Conservation (phyloP, 2,888 invertebrate genomes). For the Encarsia formosa region DNA sequence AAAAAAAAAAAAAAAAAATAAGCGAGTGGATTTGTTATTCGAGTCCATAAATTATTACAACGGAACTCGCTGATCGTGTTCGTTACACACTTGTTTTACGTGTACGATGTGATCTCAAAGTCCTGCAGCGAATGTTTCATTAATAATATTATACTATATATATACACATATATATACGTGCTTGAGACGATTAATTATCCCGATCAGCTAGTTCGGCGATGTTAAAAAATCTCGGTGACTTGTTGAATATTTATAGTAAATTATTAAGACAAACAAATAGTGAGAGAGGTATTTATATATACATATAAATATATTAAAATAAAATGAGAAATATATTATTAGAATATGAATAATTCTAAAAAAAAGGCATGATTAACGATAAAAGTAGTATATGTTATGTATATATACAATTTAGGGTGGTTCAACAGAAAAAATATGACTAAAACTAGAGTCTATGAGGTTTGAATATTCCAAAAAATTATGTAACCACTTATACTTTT, state of each 20-base stretch:
- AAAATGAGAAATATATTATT: slow-evolving; percentile 27
- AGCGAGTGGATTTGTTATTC: too few relatives aligned
- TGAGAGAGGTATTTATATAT: slow-evolving; percentile 25
- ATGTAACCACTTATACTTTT: too few relatives aligned
- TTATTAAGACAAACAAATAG: slow-evolving; percentile 17
- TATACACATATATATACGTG: slow-evolving; percentile 1
- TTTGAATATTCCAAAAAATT: too few relatives aligned
- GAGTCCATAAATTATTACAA: too few relatives aligned
- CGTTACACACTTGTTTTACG: too few relatives aligned
- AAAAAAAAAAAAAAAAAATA: too few relatives aligned
- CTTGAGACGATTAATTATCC: background rate
- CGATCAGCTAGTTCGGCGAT: background rate
- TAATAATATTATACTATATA: background rate
- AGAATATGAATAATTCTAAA: too few relatives aligned
- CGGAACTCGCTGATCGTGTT: too few relatives aligned
- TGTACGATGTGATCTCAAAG: too few relatives aligned
- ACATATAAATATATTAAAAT: slow-evolving; percentile 25
- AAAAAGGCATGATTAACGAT: slow-evolving; percentile 33
- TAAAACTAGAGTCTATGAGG: too few relatives aligned
- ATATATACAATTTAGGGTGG: too few relatives aligned
- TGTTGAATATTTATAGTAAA: slow-evolving; percentile 28
- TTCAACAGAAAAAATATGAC: too few relatives aligned
- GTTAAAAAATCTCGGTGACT: slow-evolving; percentile 20
- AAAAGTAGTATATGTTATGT: slow-evolving; percentile 25
- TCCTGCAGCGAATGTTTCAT: slow-evolving; percentile 16